Evolutionary conservation across 2,797 vertebrate species (phyloP), one percentile per base, ranked within the genome.

Genomic region (Clarias laeviceps): DNA sequence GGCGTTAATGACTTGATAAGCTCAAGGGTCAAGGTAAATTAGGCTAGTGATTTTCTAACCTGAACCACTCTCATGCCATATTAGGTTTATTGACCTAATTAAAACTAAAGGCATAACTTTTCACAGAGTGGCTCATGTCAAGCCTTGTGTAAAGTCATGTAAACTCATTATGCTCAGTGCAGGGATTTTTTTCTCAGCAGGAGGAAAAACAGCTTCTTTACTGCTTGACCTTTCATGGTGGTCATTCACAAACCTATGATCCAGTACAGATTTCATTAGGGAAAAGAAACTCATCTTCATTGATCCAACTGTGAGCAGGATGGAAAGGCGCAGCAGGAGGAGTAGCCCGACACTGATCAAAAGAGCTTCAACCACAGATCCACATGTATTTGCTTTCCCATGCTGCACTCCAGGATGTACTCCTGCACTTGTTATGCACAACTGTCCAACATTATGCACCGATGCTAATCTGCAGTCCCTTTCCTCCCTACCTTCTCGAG

Each of bases 21-120:
- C 85, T 89, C 91, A 93, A 91, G 94, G 95, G 95, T 96, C 95
- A 93, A 92, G 91, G 84, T 93, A 95, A 93, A 95, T 95, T 95
- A 93, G 91, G 90, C 89, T 90, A 91, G 89, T 80, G 90, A 93
- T 92, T 91, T 93, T 88, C 87, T 90, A 91, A 90, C 86, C 82
- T 83, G 18, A 22, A 40, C 32, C 62, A 2, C 57, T 84, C 11
- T 87, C 82, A 83, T 82, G 83, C 80, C 82, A 62, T 86, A 90
- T 91, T 86, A 93, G 89, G 90, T 89, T 50, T 94, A 94, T 94
- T 92, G 92, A 89, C 86, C 91, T 91, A 93, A 94, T 94, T 92
- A 85, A 87, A 91, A 92, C 87, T 68, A 73, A 93, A 89, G 88
- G 84, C 86, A 90, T 91, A 91, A 85, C 88, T 91, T 90, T 90